A percentile compares a stretch with the other conserved stretches of the same genome.
These are phyloP conservation scores for Aegotheles bennettii DNA, from an alignment of 2,113 vertebrate genomes.

Conservation along the genomic window DNA sequence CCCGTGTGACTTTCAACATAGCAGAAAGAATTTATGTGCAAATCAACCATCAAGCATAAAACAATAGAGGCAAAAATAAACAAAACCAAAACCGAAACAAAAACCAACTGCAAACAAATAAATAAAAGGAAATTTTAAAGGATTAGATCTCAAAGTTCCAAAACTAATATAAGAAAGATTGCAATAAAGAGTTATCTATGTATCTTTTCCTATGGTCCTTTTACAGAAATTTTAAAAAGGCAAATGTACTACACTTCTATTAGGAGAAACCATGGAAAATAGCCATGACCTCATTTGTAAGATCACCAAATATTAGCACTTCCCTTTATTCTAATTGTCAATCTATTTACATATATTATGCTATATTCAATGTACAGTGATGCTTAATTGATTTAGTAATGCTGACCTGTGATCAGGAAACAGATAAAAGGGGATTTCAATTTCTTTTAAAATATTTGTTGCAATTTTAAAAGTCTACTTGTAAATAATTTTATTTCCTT, in stretches of 20 bases:
- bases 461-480: neutral
- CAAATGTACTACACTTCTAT: neutral
- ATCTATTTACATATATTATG: neutral
- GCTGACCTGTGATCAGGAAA: neutral
- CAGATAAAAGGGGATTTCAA: neutral
- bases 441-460: neutral
- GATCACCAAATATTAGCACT: neutral
- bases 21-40: constrained; percentile 59
- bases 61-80: neutral
- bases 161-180: neutral
- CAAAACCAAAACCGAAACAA: no score
- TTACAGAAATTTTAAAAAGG: neutral
- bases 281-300: constrained; percentile 39
- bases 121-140: neutral
- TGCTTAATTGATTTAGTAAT: neutral
- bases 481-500: neutral
- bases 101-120: neutral
- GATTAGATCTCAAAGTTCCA: neutral
- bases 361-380: neutral
- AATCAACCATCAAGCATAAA: constrained; percentile 56
- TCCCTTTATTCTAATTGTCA: constrained; percentile 5
- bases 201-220: neutral
- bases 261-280: constrained; percentile 19
- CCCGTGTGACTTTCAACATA: constrained; percentile 36
- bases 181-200: neutral